Conservation (phyloP, 2,888 invertebrate genomes). For the Cantharis rufa region DNA sequence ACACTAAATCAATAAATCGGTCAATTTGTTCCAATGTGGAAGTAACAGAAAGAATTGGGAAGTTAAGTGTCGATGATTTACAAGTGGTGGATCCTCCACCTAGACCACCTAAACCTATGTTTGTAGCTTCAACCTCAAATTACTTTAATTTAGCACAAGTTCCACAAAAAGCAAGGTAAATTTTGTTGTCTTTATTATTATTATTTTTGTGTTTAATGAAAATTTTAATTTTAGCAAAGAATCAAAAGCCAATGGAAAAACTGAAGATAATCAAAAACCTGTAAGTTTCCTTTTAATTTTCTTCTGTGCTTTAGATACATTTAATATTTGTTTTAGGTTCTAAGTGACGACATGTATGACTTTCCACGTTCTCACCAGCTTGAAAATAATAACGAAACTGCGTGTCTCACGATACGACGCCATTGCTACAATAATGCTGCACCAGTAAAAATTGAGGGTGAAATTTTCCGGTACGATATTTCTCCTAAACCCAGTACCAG, state of each 20-base stretch:
- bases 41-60: slow-evolving; percentile 18
- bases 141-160: slow-evolving; percentile 54
- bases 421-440: slow-evolving; percentile 69
- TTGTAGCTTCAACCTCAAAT: slow-evolving; percentile 58
- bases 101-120: slow-evolving; percentile 75
- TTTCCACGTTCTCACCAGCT: slow-evolving; percentile 70
- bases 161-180: not conserved
- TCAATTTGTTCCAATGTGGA: slow-evolving; percentile 62
- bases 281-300: not conserved
- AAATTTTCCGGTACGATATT: slow-evolving; percentile 65
- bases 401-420: slow-evolving; percentile 47
- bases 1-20: slow-evolving; percentile 54
- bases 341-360: slow-evolving; percentile 67
- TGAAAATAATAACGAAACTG: slow-evolving; percentile 44
- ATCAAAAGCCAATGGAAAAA: slow-evolving; percentile 12
- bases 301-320: not conserved
- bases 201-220: not conserved
- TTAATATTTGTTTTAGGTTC: slow-evolving; percentile 1
- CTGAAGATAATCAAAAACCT: slow-evolving; percentile 3
- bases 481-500: slow-evolving; percentile 52
- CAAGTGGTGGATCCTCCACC: slow-evolving; percentile 61
- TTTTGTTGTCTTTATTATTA: not conserved
- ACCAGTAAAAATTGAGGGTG: slow-evolving; percentile 58
- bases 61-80: slow-evolving; percentile 37
- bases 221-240: slow-evolving; percentile 14